Percentiles rank a stretch among this genome's conserved stretches.
Conservation (phyloP, 2,888 invertebrate genomes). For the Beris morrisii region DNA sequence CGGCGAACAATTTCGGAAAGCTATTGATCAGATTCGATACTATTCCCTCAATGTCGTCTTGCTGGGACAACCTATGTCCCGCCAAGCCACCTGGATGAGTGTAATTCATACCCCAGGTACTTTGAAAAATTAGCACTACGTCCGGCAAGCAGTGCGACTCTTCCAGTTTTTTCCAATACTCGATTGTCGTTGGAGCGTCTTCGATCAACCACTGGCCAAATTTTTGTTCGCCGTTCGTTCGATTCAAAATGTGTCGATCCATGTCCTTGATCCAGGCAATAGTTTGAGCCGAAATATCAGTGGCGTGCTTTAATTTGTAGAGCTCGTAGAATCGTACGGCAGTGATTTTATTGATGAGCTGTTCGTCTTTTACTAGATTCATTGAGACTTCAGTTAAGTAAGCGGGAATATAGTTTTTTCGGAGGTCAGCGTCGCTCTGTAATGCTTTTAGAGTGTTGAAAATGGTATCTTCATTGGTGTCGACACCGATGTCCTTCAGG, state of each 20-base stretch:
- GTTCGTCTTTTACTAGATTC: too few species aligned
- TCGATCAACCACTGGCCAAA: slow-evolving; percentile 66
- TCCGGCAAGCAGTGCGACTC: slow-evolving; percentile 59
- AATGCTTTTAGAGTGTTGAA: too few species aligned
- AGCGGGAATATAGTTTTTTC: too few species aligned
- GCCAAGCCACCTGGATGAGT: not conserved
- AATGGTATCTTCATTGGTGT: too few species aligned
- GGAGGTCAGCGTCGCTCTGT: too few species aligned
- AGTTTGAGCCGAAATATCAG: not conserved
- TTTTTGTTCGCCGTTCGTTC: not conserved
- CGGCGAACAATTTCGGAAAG: too few species aligned
- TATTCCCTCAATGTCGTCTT: not conserved
- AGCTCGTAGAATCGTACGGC: not conserved
- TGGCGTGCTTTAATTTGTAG: slow-evolving; percentile 1
- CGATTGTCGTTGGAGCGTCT: slow-evolving; percentile 59
- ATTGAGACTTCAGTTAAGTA: too few species aligned
- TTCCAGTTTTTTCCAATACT: slow-evolving; percentile 58
- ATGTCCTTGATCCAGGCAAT: not conserved
- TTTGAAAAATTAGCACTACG: slow-evolving; percentile 58
- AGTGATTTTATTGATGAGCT: too few species aligned
- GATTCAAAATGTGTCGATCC: not conserved
- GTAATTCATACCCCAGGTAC: not conserved
- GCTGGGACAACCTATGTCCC: not conserved
- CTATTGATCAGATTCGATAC: too few species aligned
- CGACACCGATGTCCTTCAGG: too few species aligned